Evolutionary conservation across 2,113 vertebrate species (phyloP).

Genomic region (Microcebus griseorufus): DNA sequence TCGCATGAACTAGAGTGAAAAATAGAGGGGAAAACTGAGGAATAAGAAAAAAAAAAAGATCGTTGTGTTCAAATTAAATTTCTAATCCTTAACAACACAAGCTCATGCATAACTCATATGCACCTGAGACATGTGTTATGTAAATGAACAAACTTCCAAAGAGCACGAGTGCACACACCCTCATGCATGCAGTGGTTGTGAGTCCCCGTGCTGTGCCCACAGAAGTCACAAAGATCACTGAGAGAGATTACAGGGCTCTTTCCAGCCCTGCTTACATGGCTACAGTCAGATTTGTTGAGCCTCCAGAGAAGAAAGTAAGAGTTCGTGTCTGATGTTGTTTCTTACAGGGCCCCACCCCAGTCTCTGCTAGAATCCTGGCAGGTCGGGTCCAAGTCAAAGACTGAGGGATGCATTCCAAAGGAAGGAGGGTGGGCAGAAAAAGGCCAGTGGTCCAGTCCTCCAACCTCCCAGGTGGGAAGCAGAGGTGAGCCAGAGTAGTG

Average conservation of each 20-base stretch:
- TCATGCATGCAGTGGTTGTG: not conserved
- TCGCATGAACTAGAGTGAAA: not conserved
- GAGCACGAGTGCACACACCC: not conserved
- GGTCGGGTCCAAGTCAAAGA: not conserved
- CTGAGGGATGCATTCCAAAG: not conserved
- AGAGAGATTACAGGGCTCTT: rapidly evolving
- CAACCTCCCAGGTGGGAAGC: not conserved
- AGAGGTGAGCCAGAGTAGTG: not conserved
- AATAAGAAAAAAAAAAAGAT: not conserved
- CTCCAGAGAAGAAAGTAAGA: not conserved
- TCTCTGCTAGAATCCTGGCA: not conserved
- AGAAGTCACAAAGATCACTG: rapidly evolving
- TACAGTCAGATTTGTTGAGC: not conserved
- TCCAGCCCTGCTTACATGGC: not conserved
- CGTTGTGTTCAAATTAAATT: not conserved
- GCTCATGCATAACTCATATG: not conserved
- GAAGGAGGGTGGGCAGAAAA: not conserved
- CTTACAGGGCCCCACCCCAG: not conserved
- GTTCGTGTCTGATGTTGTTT: not conserved
- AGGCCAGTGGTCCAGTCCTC: not conserved
- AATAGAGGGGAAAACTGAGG: not conserved
- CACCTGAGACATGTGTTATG: constrained; percentile 15
- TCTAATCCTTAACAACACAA: not conserved
- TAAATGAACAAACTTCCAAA: not conserved
- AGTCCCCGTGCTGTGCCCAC: not conserved